Percentiles rank a stretch among this genome's conserved stretches.
phyloP scores from a whole-genome alignment of 2,888 invertebrate genomes.

The Drosophila barbarae region DNA sequence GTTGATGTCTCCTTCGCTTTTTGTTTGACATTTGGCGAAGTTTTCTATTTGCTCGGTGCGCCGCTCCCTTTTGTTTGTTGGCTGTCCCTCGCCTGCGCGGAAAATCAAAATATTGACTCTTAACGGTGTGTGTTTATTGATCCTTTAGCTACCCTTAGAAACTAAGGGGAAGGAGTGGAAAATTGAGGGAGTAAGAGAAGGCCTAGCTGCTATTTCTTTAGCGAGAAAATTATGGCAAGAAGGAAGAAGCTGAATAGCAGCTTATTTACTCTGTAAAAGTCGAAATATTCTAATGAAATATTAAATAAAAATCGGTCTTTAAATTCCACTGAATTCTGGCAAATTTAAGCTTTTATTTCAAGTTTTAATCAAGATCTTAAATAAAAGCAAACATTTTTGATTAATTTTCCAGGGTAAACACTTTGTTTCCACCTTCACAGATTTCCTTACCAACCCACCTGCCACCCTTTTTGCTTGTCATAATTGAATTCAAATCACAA shows the following conservation, averaged over 20 bases:
- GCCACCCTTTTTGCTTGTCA: slow-evolving; percentile 53
- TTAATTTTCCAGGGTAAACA: neutral
- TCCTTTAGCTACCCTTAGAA: slow-evolving; percentile 31
- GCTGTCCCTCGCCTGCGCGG: slow-evolving; percentile 36
- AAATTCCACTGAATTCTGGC: too few species aligned
- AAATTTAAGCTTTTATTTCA: too few species aligned
- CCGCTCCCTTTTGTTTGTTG: slow-evolving; percentile 49
- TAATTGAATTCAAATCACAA: slow-evolving; percentile 76
- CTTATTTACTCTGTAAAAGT: too few species aligned
- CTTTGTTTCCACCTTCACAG: neutral
- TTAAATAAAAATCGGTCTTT: neutral
- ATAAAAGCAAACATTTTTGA: neutral
- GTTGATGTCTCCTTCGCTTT: slow-evolving; percentile 30
- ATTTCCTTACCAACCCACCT: slow-evolving; percentile 17
- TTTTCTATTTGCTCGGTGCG: slow-evolving; percentile 66
- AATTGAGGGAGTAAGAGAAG: neutral
- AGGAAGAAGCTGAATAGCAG: fast-evolving
- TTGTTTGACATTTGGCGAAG: slow-evolving; percentile 51
- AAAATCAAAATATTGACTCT: slow-evolving; percentile 70
- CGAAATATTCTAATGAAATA: too few species aligned
- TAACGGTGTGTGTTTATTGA: slow-evolving; percentile 64
- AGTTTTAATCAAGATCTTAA: neutral
- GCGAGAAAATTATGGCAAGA: neutral
- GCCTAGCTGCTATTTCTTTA: neutral
- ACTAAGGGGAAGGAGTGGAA: neutral